A percentile compares a stretch with the other conserved stretches of the same genome.
Evolutionary conservation across 2,113 vertebrate species (phyloP).

Genomic region (Anguilla japonica): DNA sequence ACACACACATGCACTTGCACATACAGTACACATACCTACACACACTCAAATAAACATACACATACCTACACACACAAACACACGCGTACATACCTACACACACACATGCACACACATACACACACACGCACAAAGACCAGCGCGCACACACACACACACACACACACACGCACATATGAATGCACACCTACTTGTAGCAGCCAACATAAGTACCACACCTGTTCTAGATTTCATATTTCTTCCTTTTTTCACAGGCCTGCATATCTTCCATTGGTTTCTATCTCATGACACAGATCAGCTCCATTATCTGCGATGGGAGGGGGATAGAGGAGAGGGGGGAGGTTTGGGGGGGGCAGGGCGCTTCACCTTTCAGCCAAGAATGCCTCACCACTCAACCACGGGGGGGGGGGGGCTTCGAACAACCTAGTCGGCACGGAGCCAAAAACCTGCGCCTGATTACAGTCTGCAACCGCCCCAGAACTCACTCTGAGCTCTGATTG

Average conservation of each 20-base stretch:
- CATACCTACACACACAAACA: no score
- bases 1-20: background rate
- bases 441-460: background rate
- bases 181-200: background rate
- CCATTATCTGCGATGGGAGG: background rate
- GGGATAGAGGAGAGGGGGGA: no score
- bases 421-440: background rate
- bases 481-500: no score
- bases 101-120: background rate
- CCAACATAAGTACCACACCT: background rate
- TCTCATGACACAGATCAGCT: background rate
- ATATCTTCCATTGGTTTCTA: background rate
- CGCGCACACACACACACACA: background rate
- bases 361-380: background rate
- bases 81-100: background rate
- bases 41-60: no score
- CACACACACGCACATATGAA: background rate
- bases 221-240: background rate
- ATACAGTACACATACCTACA: background rate
- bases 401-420: background rate
- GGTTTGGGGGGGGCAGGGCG: no score
- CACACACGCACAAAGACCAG: background rate
- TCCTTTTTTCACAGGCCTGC: background rate
- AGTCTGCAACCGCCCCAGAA: background rate
- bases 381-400: background rate